Evolutionary conservation across 2,888 invertebrate genomes (phyloP), one percentile per base, ranked within the genome.

Genomic region (Helicoverpa assulta): DNA sequence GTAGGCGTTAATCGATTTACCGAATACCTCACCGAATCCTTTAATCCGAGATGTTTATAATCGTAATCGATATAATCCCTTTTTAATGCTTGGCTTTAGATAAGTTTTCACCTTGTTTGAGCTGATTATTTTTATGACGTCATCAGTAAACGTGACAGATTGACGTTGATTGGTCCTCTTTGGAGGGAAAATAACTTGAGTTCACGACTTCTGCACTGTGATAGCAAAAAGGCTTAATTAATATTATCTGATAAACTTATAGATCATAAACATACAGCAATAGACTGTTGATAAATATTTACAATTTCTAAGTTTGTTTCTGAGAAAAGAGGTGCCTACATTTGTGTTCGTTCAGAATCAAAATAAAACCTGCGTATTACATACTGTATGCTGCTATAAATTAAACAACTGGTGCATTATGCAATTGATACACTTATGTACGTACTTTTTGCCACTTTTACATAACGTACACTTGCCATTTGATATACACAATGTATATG

Each of bases 381-480:
- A 53, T 40, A 40, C 19, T 50, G 60, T 33, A 59, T 57, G 43
- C 54, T 26, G 62, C 53, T 53, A 53, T 43, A 80, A 16, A 65
- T 26, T 63, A 47, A 65, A 62, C 76, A 80, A 76, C 59, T 62
- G 51, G 62, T 56, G 61, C 80, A 68, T 77, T 80, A 76, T 63
- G 77, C 53, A 70, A 77, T 54, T 14, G 62, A 21, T 29, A 68
- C 52, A 53, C 52, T 62, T 51, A 37, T 61, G 47, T 65, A 40
- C 40, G 14, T 33, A 55, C 16, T 58, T 74, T 79, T 65, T 69
- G 69, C 50, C 52, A 50, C 18, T 80, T 56, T 80, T 75, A 80
- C 62, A 70, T 80, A 76, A 76, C 65, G 54, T 18, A 47, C 26
- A 26, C n/a, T 26, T 52, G 40, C 18, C 40, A 47, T 67, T 74